Conservation (phyloP, 2,113 vertebrate species). For the Upupa epops region DNA sequence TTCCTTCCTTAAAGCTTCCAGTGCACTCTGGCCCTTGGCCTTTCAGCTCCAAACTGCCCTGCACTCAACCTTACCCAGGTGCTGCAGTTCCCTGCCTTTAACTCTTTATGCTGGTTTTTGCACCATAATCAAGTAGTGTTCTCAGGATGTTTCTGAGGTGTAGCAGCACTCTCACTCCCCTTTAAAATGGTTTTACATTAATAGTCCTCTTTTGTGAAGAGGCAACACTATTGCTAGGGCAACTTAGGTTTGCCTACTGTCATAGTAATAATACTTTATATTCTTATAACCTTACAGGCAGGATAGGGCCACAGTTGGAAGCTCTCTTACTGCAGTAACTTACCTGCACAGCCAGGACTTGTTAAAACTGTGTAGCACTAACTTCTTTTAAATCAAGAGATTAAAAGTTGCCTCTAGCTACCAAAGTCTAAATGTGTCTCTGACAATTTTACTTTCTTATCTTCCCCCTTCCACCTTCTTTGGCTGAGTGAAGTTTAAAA, state of each 20-base stretch:
- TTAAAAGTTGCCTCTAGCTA: not conserved
- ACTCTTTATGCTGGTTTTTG: not conserved
- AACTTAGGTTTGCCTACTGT: not conserved
- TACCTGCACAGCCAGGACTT: not conserved
- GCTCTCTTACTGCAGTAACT: not conserved
- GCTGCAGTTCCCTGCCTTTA: not conserved
- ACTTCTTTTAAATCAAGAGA: not conserved
- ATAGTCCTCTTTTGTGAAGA: not conserved
- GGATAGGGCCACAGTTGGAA: not conserved
- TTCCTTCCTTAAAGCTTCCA: not conserved
- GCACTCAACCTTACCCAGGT: too few species aligned
- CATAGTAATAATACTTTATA: not conserved
- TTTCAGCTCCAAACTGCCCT: not conserved
- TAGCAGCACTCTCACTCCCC: not conserved
- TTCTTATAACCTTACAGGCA: not conserved
- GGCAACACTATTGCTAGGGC: accelerated
- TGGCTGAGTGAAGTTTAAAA: slow-evolving; percentile 24
- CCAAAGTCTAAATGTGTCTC: not conserved
- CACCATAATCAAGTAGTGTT: too few species aligned
- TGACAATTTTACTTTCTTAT: not conserved
- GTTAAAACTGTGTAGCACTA: not conserved
- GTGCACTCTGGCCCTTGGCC: not conserved
- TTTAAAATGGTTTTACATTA: not conserved
- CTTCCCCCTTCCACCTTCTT: not conserved
- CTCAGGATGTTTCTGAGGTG: accelerated